Evolutionary conservation across 2,888 invertebrate genomes (phyloP).

Genomic region (Helicoverpa assulta): DNA sequence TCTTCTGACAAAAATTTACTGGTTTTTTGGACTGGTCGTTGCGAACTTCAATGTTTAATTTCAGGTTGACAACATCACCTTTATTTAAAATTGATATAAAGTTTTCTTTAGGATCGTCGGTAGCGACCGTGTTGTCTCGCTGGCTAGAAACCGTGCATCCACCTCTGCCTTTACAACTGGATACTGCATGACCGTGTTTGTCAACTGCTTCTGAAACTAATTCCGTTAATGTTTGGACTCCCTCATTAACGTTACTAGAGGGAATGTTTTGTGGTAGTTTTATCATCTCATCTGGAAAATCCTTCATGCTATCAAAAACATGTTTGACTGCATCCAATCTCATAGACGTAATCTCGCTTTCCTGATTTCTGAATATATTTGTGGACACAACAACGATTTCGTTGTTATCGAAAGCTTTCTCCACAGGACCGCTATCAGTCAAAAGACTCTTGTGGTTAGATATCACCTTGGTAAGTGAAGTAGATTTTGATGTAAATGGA

Average conservation of each 20-base stretch:
- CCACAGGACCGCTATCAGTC: conserved; percentile 29
- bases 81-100: conserved; percentile 65
- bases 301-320: neutral
- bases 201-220: conserved; percentile 9
- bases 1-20: conserved; percentile 33
- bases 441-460: conserved; percentile 23
- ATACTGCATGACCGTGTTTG: neutral
- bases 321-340: conserved; percentile 30
- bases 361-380: conserved; percentile 53
- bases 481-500: conserved; percentile 1
- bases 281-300: conserved; percentile 8
- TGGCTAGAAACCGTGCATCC: conserved; percentile 10
- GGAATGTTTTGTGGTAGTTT: neutral
- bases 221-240: conserved; percentile 36
- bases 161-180: conserved; percentile 21
- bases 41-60: conserved; percentile 74
- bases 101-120: conserved; percentile 46
- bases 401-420: conserved; percentile 51
- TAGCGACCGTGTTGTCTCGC: conserved; percentile 18
- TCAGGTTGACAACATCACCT: conserved; percentile 73
- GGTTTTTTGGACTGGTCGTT: conserved; percentile 46
- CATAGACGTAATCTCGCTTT: conserved; percentile 54
- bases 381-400: conserved; percentile 48
- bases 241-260: conserved; percentile 10
- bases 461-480: conserved; percentile 11